Evolutionary conservation across 2,113 vertebrate genomes (phyloP).

Genomic region (Sorex fumeus): DNA sequence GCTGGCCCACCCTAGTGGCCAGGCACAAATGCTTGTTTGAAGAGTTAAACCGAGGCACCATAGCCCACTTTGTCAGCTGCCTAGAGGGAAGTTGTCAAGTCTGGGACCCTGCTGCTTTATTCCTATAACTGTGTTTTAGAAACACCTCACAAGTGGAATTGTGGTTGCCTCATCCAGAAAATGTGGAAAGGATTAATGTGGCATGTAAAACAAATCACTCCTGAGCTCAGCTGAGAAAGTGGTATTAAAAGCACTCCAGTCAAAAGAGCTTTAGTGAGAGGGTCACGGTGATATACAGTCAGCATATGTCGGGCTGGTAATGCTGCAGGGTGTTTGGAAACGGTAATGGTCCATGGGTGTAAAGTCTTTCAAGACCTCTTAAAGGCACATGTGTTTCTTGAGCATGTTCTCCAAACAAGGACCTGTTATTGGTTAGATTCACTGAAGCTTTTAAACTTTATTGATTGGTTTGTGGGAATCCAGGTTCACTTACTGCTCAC

Average conservation of each 20-base stretch:
- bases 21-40: conserved; percentile 87
- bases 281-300: conserved; percentile 91
- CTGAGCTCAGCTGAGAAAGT: conserved; percentile 93
- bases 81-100: conserved; percentile 92
- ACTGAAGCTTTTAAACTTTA: conserved; percentile 90
- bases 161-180: conserved; percentile 94
- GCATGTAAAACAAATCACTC: conserved; percentile 95
- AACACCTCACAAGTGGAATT: conserved; percentile 94
- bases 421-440: conserved; percentile 92
- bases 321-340: conserved; percentile 93
- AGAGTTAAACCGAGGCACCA: conserved; percentile 83
- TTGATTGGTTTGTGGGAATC: conserved; percentile 89
- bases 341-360: conserved; percentile 93
- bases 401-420: conserved; percentile 91
- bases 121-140: conserved; percentile 92
- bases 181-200: conserved; percentile 97
- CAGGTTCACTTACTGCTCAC: conserved; percentile 86
- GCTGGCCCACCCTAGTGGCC: conserved; percentile 88
- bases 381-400: conserved; percentile 93
- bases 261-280: conserved; percentile 92
- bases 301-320: conserved; percentile 92
- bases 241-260: conserved; percentile 93
- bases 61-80: conserved; percentile 90
- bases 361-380: conserved; percentile 95
- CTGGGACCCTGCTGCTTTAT: conserved; percentile 92